phyloP scores from a whole-genome alignment of 2,113 vertebrate genomes.

The Pandion haliaetus region DNA sequence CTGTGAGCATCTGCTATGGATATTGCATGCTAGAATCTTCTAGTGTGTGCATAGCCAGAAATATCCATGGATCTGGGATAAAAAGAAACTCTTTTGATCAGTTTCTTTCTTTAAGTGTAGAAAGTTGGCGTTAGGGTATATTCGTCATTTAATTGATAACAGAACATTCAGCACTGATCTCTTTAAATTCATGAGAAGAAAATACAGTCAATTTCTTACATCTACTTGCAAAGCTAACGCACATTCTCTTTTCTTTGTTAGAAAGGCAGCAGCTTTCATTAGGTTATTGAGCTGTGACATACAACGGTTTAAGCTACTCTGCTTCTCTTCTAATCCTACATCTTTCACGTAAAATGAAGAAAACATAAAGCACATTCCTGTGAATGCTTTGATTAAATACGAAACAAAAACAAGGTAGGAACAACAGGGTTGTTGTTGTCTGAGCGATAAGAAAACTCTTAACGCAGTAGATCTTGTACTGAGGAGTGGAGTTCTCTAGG shows the following conservation, averaged over 20 bases:
- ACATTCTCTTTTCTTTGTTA: not conserved
- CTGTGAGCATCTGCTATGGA: slow-evolving; percentile 31
- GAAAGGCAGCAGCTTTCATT: not conserved
- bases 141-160: slow-evolving; percentile 3
- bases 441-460: not conserved
- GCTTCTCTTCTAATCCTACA: not conserved
- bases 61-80: not conserved
- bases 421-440: not conserved
- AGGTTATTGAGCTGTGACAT: not conserved
- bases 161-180: not conserved
- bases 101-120: not conserved
- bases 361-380: not conserved
- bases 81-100: not conserved
- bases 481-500: not conserved
- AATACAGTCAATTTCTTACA: not conserved
- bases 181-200: not conserved
- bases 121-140: not conserved
- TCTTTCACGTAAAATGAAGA: not conserved
- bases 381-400: not conserved
- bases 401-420: not conserved
- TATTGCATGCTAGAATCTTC: slow-evolving; percentile 15
- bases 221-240: not conserved
- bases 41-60: not conserved
- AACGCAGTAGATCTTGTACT: not conserved
- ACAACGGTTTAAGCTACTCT: not conserved